These are phyloP conservation scores for Tachuris rubrigastra DNA, from an alignment of 2,113 vertebrate species.

Conservation along the genomic window DNA sequence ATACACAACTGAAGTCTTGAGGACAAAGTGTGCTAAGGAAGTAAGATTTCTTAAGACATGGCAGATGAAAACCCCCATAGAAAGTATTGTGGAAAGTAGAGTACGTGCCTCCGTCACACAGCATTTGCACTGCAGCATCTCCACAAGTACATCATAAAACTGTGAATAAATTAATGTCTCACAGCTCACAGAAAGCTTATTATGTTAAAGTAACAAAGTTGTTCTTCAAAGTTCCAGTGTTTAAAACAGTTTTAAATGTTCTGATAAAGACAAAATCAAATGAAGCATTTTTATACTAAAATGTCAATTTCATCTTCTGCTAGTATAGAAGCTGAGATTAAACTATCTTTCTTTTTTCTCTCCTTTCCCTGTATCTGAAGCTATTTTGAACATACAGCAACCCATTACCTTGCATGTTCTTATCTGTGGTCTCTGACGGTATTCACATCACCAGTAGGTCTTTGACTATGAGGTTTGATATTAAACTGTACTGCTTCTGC, in stretches of 20 bases:
- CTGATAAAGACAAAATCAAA: background rate
- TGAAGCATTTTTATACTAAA: background rate
- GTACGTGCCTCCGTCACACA: background rate
- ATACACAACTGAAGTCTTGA: conserved; percentile 92
- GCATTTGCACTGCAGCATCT: background rate
- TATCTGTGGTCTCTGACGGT: background rate
- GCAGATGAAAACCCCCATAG: background rate
- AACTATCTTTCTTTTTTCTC: background rate
- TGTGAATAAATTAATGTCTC: background rate
- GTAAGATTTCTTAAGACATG: background rate
- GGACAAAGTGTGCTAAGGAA: conserved; percentile 46
- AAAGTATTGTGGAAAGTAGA: background rate
- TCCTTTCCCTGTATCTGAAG: background rate
- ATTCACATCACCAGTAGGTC: background rate
- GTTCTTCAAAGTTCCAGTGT: background rate
- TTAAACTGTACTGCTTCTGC: background rate
- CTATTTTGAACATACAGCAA: background rate
- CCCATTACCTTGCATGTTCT: background rate
- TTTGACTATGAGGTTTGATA: background rate
- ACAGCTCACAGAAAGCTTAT: background rate
- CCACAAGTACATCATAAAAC: background rate
- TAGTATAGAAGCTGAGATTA: background rate
- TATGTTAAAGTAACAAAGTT: background rate
- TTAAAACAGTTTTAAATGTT: background rate
- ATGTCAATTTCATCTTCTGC: background rate